Percentiles rank a stretch among this genome's conserved stretches.
phyloP scores from a whole-genome alignment of 1,140 invertebrate genomes.

The Anoplolepis gracilipes region DNA sequence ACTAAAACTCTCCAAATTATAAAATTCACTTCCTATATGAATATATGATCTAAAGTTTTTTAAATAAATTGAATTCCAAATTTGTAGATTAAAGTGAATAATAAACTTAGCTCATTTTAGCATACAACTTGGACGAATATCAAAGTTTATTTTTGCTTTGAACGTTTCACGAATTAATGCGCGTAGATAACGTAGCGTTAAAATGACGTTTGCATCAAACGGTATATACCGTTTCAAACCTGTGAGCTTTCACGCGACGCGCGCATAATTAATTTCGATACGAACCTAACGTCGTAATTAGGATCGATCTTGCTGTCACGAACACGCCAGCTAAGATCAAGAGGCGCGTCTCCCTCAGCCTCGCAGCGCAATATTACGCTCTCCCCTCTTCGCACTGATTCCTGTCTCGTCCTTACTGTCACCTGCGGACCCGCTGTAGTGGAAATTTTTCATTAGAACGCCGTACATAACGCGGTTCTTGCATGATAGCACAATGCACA shows the following conservation, averaged over 20 bases:
- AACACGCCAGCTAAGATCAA: conserved; percentile 87
- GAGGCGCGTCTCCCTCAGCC: conserved; percentile 88
- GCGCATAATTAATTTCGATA: conserved; percentile 75
- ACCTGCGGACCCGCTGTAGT: conserved; percentile 83
- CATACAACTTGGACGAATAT: not conserved
- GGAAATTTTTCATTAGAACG: conserved; percentile 34
- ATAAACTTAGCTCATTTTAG: too few species aligned
- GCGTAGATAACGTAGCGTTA: not conserved
- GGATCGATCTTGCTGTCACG: conserved; percentile 85
- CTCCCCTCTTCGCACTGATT: conserved; percentile 85
- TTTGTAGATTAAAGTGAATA: not conserved
- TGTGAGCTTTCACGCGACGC: conserved; percentile 18
- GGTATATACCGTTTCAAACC: not conserved
- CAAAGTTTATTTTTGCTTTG: not conserved
- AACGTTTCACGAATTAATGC: not conserved
- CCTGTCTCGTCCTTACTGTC: conserved; percentile 82
- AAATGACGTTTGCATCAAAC: conserved; percentile 10
- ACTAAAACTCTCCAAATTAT: not conserved
- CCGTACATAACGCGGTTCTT: not conserved
- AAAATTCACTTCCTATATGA: not conserved
- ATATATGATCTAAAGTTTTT: too few species aligned
- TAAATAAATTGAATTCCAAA: too few species aligned
- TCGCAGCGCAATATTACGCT: conserved; percentile 87
- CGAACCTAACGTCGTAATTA: conserved; percentile 85
- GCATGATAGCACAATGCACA: not conserved